These are phyloP conservation scores for Trachymyrmex cornetzi DNA, from an alignment of 1,140 invertebrate genomes.

Conservation along the genomic window DNA sequence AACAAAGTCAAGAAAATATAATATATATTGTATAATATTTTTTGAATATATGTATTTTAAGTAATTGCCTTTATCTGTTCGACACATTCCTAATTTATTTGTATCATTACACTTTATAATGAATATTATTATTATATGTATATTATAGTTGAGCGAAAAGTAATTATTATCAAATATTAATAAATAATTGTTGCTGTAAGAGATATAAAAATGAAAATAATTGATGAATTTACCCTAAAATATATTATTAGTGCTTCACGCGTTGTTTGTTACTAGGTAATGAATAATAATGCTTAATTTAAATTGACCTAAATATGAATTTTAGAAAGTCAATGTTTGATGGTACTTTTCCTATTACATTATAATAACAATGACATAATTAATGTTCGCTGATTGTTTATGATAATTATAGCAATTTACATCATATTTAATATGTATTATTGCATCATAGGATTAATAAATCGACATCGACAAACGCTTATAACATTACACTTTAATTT, in stretches of 20 bases:
- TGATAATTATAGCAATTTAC: slow-evolving; percentile 45
- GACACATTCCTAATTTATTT: slow-evolving; percentile 13
- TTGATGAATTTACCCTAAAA: slow-evolving; percentile 25
- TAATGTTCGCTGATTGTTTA: slow-evolving; percentile 31
- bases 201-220: slow-evolving; percentile 25
- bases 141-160: slow-evolving; percentile 5
- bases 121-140: not conserved
- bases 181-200: slow-evolving; percentile 3
- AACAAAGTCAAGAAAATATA: not conserved
- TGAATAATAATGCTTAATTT: slow-evolving; percentile 31
- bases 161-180: slow-evolving; percentile 26
- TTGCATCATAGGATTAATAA: slow-evolving; percentile 44
- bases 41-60: not conserved
- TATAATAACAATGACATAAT: not conserved
- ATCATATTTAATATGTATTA: slow-evolving; percentile 40
- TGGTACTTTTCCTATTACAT: slow-evolving; percentile 36
- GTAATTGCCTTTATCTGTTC: not conserved
- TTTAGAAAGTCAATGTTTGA: slow-evolving; percentile 21
- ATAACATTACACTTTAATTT: slow-evolving; percentile 20
- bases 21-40: not conserved
- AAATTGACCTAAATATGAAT: not conserved
- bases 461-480: not conserved
- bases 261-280: not conserved
- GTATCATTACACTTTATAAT: slow-evolving; percentile 8
- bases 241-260: slow-evolving; percentile 6